Percentiles rank a stretch among this genome's conserved stretches.
Evolutionary conservation across 2,888 invertebrate species (phyloP).

Genomic region (Zhuqinia jingwanae): DNA sequence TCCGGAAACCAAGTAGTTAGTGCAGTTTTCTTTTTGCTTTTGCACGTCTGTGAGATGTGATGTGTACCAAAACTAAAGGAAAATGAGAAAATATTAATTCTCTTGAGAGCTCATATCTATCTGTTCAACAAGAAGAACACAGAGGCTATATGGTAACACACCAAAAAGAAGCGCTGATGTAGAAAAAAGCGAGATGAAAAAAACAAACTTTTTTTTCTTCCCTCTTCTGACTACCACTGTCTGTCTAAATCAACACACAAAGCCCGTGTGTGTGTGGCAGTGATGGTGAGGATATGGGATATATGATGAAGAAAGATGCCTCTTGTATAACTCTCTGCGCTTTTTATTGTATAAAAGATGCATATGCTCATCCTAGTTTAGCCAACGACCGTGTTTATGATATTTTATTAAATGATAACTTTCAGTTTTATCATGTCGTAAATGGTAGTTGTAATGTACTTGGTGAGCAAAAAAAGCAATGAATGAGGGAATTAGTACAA

Average conservation of each 20-base stretch:
- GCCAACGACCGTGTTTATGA: no score
- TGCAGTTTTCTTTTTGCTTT: no score
- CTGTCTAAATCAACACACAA: conserved; percentile 24
- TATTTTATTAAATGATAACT: conserved; percentile 10
- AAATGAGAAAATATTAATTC: conserved; percentile 68
- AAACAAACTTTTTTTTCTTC: background rate
- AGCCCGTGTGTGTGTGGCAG: background rate
- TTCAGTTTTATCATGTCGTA: conserved; percentile 20
- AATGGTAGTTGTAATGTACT: no score
- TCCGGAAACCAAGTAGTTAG: no score
- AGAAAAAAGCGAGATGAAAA: conserved; percentile 4
- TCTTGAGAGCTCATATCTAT: conserved; percentile 67
- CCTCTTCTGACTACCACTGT: no score
- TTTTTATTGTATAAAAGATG: conserved; percentile 11
- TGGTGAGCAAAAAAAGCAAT: background rate
- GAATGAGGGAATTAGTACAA: background rate
- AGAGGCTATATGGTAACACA: no score
- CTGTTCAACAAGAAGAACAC: conserved; percentile 65
- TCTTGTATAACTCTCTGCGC: no score
- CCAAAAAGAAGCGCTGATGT: no score
- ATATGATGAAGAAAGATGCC: no score
- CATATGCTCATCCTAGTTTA: no score
- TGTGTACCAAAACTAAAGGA: conserved; percentile 32
- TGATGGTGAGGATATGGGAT: background rate
- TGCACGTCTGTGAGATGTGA: no score